These are phyloP conservation scores for Cygnus atratus DNA, from an alignment of 2,113 vertebrate genomes.

Conservation along the genomic window DNA sequence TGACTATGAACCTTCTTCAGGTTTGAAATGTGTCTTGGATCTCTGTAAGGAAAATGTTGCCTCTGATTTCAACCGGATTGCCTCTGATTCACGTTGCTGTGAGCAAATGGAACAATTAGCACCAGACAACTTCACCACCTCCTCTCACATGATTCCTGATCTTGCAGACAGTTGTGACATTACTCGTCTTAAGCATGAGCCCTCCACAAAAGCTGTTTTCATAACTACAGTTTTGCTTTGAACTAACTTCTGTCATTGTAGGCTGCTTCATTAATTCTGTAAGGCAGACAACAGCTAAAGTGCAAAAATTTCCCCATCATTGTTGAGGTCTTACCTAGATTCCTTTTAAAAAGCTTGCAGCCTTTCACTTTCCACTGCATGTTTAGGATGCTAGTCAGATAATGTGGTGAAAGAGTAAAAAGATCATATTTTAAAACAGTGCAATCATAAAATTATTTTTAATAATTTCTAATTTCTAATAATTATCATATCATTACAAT, in stretches of 20 bases:
- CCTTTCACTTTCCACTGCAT: neutral
- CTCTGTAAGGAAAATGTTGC: neutral
- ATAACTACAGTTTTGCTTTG: constrained; percentile 33
- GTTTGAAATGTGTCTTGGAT: neutral
- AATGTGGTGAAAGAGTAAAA: constrained; percentile 46
- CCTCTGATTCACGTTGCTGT: neutral
- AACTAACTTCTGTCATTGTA: constrained; percentile 40
- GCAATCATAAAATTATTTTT: constrained; percentile 65
- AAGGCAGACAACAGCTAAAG: neutral
- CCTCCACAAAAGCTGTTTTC: constrained; percentile 43
- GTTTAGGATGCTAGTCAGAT: neutral
- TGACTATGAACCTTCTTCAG: neutral
- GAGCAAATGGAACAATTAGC: constrained; percentile 51
- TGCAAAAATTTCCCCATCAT: neutral
- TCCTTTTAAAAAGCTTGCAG: neutral
- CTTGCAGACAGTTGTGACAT: constrained; percentile 44
- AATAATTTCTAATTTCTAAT: constrained; percentile 57
- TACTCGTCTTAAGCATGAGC: neutral
- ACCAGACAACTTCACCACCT: constrained; percentile 40
- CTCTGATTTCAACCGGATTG: neutral
- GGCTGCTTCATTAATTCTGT: constrained; percentile 35
- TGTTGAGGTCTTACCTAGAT: neutral
- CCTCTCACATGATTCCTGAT: neutral
- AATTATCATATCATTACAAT: constrained; percentile 71
- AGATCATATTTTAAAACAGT: constrained; percentile 33